Percentiles rank a stretch among this genome's conserved stretches.
Evolutionary conservation across 2,113 vertebrate genomes (phyloP).

Genomic region (Alosa alosa): DNA sequence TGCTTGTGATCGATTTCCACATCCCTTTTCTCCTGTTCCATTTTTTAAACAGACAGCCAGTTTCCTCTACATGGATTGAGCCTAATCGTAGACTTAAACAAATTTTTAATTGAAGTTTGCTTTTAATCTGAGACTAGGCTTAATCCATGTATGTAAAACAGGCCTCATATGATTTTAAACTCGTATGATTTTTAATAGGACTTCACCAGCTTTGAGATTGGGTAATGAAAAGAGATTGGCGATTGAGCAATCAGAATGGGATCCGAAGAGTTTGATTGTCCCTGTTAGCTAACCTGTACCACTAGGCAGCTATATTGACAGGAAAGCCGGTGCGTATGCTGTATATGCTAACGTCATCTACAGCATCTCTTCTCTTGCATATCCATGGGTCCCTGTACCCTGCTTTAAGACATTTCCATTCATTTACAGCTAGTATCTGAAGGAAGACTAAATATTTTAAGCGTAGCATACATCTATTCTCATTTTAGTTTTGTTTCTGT

Average conservation of each 20-base stretch:
- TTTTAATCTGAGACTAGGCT: too few species aligned
- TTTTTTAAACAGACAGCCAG: neutral
- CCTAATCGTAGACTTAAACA: too few species aligned
- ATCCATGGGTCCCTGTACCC: constrained; percentile 14
- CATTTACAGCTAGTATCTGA: constrained; percentile 16
- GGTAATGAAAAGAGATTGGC: neutral
- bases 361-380: neutral
- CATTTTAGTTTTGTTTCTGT: constrained; percentile 50
- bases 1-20: neutral
- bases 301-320: constrained; percentile 2
- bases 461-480: neutral
- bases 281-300: constrained; percentile 16
- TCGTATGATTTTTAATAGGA: neutral
- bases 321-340: neutral
- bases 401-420: constrained; percentile 5
- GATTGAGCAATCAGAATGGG: neutral
- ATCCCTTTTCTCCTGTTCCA: neutral
- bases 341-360: neutral
- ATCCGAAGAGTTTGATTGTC: neutral
- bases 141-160: too few species aligned
- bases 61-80: too few species aligned
- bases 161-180: neutral
- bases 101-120: too few species aligned
- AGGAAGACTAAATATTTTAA: neutral
- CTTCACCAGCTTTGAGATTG: neutral